phyloP scores from a whole-genome alignment of 2,797 vertebrate genomes.

The Sebastes vulpes region DNA sequence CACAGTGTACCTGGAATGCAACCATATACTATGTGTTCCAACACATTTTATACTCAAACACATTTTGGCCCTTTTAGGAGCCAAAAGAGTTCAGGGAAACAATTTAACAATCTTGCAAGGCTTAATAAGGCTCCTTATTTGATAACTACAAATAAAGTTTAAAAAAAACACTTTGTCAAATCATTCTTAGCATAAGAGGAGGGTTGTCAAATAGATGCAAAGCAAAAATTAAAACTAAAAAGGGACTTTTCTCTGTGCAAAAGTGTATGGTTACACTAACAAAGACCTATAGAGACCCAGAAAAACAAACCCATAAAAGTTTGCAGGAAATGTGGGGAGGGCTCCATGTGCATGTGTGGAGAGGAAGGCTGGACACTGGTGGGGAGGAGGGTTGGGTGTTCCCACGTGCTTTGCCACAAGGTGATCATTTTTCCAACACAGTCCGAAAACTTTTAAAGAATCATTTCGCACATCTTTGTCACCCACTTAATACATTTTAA shows the following conservation, averaged over 20 bases:
- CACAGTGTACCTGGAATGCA: background rate
- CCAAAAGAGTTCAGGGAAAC: background rate
- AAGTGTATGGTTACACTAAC: background rate
- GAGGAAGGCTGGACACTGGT: background rate
- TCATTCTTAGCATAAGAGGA: background rate
- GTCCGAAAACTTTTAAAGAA: background rate
- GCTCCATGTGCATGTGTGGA: background rate
- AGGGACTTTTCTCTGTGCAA: background rate
- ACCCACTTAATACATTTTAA: background rate
- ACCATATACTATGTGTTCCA: background rate
- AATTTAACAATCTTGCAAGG: background rate
- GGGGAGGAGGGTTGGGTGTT: background rate
- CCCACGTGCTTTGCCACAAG: background rate
- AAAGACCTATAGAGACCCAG: slow-evolving; percentile 1
- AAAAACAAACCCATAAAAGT: slow-evolving; percentile 25
- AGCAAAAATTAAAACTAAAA: background rate
- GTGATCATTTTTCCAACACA: background rate
- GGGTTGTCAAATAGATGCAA: background rate
- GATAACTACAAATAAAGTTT: background rate
- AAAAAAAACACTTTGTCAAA: background rate
- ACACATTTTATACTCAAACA: background rate
- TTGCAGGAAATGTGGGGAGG: slow-evolving; percentile 2
- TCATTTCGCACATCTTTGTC: background rate
- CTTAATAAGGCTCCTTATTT: background rate
- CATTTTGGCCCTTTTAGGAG: background rate